Base-by-base conservation (phyloP, 2,888 invertebrate species). In the Dryobota labecula region DNA sequence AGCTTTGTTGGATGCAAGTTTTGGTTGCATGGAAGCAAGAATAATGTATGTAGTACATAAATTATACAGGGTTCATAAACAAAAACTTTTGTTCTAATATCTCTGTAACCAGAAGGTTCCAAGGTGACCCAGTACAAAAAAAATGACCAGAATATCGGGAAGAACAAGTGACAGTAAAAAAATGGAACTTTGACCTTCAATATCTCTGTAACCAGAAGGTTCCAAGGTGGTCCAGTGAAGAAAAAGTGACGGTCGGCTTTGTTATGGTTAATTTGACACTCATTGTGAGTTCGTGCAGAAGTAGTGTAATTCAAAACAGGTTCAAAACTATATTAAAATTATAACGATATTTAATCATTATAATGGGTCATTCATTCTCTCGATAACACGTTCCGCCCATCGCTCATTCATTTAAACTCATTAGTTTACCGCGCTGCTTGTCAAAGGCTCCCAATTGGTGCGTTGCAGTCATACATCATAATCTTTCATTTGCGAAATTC, bases 391-490 rank as follows among this genome's bases (percentile, higher is more conserved):
- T 69, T 64, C 65, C 54, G 11, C 20, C 57, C 67, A 82, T 82
- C 67, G 43, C 62, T 78, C 70, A 82, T 68, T 49, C 51, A 78
- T 70, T 70, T 61, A 62, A 41, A 47, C 57, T 65, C 78, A 78
- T 82, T 78, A 74, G 53, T 58, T 70, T 54, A 51, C 43, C 62
- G n/a, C 67, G 33, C 43, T 45, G 60, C 41, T 65, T 61, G 64
- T 65, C 70, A 82, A 63, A 70, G 38, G 27, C 61, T 24, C 11
- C 11, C 61, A 53, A 54, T 54, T 41, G 15, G 41, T 45, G 66
- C 49, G 74, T 70, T 63, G 27, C 64, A 68, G 53, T 20, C 67
- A 72, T 76, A 72, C 43, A 49, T 79, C 78, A 79, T 11, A 72
- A 82, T 79, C 45, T 49, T 71, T 64, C 71, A 76, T 79, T 76